These are phyloP conservation scores for Listronotus bonariensis DNA, from an alignment of 1,140 invertebrate species.

Conservation along the genomic window DNA sequence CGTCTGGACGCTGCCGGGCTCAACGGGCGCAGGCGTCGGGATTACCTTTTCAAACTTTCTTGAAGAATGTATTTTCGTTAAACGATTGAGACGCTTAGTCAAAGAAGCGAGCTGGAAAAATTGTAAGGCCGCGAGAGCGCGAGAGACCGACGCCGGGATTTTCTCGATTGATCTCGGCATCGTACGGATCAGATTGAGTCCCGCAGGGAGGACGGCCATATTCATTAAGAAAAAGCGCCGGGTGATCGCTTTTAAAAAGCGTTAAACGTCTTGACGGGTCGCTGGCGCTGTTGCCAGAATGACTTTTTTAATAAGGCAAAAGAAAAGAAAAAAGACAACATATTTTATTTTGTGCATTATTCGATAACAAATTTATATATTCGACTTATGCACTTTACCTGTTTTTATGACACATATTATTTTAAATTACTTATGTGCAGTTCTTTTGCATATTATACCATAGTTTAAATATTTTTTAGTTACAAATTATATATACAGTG, in stretches of 20 bases:
- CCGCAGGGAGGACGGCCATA: slow-evolving; percentile 46
- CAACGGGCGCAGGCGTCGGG: slow-evolving; percentile 44
- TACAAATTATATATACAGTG: no score
- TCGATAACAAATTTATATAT: no score
- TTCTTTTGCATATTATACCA: no score
- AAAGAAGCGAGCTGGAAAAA: slow-evolving; percentile 22
- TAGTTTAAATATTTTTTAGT: no score
- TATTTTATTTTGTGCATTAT: no score
- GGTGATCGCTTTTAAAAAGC: slow-evolving; percentile 49
- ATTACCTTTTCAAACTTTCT: slow-evolving; percentile 44
- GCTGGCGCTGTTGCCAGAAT: slow-evolving; percentile 42
- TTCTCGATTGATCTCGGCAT: slow-evolving; percentile 35
- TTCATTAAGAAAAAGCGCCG: slow-evolving; percentile 51
- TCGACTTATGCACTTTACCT: no score
- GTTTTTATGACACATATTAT: no score
- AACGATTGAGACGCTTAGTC: slow-evolving; percentile 24
- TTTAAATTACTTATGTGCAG: no score
- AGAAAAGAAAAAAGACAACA: neutral
- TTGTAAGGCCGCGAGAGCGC: slow-evolving; percentile 9
- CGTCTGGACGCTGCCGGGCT: slow-evolving; percentile 46
- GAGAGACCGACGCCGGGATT: slow-evolving; percentile 24
- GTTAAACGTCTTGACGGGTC: slow-evolving; percentile 46
- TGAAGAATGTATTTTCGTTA: slow-evolving; percentile 43
- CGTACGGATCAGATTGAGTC: slow-evolving; percentile 33
- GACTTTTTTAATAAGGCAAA: neutral